These are phyloP conservation scores for Pseudococcus viburni DNA, from an alignment of 2,888 invertebrate species.

Conservation along the genomic window DNA sequence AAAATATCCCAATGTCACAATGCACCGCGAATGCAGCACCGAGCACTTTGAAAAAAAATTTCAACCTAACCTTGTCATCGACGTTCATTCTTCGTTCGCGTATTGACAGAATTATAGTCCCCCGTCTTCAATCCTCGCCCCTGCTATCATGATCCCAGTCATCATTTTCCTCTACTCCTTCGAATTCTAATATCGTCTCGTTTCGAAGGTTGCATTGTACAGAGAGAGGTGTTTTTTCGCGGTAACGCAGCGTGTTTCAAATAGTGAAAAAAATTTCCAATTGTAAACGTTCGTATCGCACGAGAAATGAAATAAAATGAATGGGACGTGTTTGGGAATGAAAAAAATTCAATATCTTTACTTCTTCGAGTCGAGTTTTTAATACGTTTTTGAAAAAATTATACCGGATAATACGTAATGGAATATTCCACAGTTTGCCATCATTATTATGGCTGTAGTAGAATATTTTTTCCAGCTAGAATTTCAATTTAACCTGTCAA, in stretches of 20 bases:
- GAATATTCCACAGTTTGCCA: neutral
- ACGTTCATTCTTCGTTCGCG: neutral
- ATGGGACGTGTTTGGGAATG: neutral
- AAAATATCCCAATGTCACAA: constrained; percentile 17
- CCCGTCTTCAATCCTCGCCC: neutral
- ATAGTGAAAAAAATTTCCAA: neutral
- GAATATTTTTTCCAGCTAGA: too few relatives aligned
- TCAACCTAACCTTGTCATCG: constrained; percentile 24
- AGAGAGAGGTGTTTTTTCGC: neutral
- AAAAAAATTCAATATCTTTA: neutral
- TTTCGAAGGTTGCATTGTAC: neutral
- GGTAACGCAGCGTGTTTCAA: neutral
- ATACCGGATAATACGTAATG: neutral
- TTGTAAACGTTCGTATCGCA: neutral
- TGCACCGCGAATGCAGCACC: constrained; percentile 23
- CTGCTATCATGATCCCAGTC: neutral
- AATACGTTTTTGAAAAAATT: neutral
- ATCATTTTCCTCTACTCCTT: constrained; percentile 17
- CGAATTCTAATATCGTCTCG: neutral
- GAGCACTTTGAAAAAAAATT: constrained; percentile 1
- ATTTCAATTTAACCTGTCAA: too few relatives aligned
- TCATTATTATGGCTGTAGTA: too few relatives aligned
- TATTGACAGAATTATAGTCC: constrained; percentile 34
- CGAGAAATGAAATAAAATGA: neutral
- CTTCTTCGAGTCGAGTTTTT: neutral